phyloP scores from a whole-genome alignment of 2,888 invertebrate species.

The Oscheius myriophilus region DNA sequence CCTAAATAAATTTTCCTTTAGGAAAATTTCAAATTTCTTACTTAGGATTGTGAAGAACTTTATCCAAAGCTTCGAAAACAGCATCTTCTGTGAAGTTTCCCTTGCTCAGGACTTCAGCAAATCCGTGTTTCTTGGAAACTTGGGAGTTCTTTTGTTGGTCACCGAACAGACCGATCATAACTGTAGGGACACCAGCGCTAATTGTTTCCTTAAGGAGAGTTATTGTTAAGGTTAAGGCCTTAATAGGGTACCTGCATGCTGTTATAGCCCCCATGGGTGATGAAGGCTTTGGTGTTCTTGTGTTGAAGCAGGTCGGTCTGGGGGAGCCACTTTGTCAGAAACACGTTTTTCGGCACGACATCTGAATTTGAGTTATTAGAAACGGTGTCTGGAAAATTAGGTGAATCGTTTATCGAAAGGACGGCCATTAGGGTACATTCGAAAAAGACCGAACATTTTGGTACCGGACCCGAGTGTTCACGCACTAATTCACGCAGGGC shows the following conservation, averaged over 20 bases:
- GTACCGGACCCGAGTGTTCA: no score
- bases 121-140: slow-evolving; percentile 54
- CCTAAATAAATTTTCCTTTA: slow-evolving; percentile 25
- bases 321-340: slow-evolving; percentile 58
- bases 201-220: slow-evolving; percentile 46
- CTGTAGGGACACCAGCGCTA: slow-evolving; percentile 50
- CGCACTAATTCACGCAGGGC: no score
- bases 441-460: no score
- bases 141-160: slow-evolving; percentile 55
- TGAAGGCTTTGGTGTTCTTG: slow-evolving; percentile 79
- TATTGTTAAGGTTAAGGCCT: no score
- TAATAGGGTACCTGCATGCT: slow-evolving; percentile 79
- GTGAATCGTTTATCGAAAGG: no score
- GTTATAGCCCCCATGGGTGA: slow-evolving; percentile 82
- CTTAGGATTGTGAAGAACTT: slow-evolving; percentile 31
- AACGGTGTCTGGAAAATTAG: no score
- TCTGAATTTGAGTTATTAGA: no score
- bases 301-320: slow-evolving; percentile 73
- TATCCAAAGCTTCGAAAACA: slow-evolving; percentile 28
- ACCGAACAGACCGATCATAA: slow-evolving; percentile 56
- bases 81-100: slow-evolving; percentile 27
- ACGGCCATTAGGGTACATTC: no score
- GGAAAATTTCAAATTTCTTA: neutral
- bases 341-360: slow-evolving; percentile 41
- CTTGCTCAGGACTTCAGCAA: slow-evolving; percentile 31